Evolutionary conservation across 2,888 invertebrate species (phyloP).

Genomic region (Hylaea fasciaria): DNA sequence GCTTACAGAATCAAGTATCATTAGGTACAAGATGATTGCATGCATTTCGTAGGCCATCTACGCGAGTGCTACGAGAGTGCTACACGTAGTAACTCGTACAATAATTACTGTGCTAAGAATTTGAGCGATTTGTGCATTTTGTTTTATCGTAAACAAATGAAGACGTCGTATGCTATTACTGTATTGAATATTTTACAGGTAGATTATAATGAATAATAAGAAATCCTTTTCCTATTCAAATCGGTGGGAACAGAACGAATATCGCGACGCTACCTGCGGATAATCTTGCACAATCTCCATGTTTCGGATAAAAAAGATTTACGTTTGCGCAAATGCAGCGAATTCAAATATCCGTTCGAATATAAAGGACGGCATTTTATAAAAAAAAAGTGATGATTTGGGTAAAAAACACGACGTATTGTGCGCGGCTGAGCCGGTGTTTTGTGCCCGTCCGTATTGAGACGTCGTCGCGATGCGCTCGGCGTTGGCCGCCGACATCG

Average conservation of each 20-base stretch:
- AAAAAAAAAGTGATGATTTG: conserved; percentile 39
- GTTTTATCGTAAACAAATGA: no score
- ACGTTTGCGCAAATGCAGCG: conserved; percentile 47
- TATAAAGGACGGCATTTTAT: conserved; percentile 42
- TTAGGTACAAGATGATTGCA: neutral
- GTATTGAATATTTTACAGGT: no score
- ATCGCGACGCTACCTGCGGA: conserved; percentile 30
- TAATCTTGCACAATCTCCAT: conserved; percentile 46
- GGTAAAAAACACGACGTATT: conserved; percentile 38
- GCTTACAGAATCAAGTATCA: neutral
- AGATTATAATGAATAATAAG: no score
- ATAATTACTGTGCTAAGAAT: neutral
- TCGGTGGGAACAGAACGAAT: conserved; percentile 29
- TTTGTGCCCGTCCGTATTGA: conserved; percentile 56
- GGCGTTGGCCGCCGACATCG: conserved; percentile 40
- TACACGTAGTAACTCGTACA: conserved; percentile 16
- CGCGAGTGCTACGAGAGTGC: conserved; percentile 44
- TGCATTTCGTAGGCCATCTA: conserved; percentile 33
- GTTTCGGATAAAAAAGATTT: conserved; percentile 57
- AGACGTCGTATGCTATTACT: no score
- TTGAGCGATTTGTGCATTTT: no score
- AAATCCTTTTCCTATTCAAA: neutral
- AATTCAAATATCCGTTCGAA: conserved; percentile 55
- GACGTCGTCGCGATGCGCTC: conserved; percentile 58
- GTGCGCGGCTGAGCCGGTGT: conserved; percentile 23